Conservation (phyloP, 2,888 invertebrate genomes). For the Muschampia staudingeri region DNA sequence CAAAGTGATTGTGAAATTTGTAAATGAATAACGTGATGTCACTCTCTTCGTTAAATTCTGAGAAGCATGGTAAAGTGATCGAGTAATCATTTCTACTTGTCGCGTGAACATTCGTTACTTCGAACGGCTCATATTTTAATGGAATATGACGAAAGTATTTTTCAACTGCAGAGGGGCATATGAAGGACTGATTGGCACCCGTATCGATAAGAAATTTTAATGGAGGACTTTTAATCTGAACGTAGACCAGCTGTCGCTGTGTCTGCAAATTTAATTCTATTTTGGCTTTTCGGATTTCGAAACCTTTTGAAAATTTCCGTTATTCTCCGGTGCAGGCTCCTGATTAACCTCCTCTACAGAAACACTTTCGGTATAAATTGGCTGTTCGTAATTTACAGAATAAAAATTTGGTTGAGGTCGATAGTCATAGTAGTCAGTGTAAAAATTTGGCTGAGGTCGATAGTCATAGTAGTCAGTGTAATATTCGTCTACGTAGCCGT, state of each 20-base stretch:
- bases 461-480: background rate
- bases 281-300: background rate
- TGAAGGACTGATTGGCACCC: slow-evolving; percentile 7
- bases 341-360: background rate
- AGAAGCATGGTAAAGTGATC: slow-evolving; percentile 36
- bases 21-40: slow-evolving; percentile 45
- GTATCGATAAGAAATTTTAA: slow-evolving; percentile 2
- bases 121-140: slow-evolving; percentile 13
- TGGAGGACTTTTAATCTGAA: background rate
- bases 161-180: slow-evolving; percentile 19
- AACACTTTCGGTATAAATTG: background rate
- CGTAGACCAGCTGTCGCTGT: background rate
- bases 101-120: slow-evolving; percentile 5
- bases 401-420: background rate
- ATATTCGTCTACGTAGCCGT: background rate
- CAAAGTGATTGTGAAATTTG: slow-evolving; percentile 26
- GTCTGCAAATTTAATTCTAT: background rate
- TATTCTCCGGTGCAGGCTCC: background rate
- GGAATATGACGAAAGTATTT: slow-evolving; percentile 2
- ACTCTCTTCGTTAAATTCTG: slow-evolving; percentile 53
- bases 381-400: background rate
- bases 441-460: background rate
- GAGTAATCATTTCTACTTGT: slow-evolving; percentile 26
- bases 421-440: background rate
- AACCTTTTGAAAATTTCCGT: background rate